Percentiles rank a stretch among this genome's conserved stretches.
Evolutionary conservation across 2,888 invertebrate species (phyloP).

Genomic region (Ctenicera cuprea): DNA sequence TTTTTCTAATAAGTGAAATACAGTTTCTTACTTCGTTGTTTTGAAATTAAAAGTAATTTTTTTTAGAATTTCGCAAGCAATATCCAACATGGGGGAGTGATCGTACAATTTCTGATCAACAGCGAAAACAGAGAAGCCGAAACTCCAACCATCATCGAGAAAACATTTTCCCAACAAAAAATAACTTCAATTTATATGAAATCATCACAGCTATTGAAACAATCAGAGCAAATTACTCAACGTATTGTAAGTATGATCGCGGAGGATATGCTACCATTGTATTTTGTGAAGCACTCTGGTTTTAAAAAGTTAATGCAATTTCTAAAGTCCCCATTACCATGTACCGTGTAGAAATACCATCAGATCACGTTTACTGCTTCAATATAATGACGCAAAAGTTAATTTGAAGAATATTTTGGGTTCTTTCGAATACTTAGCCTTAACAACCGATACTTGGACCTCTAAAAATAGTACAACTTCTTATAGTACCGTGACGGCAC

Average conservation of each 20-base stretch:
- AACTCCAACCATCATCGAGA: too few relatives aligned
- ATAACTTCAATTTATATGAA: neutral
- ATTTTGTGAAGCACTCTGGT: neutral
- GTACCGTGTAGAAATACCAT: neutral
- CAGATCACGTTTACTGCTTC: neutral
- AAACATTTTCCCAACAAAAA: neutral
- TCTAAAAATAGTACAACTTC: neutral
- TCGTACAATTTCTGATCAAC: too few relatives aligned
- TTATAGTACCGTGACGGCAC: neutral
- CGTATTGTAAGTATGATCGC: slow-evolving; percentile 1
- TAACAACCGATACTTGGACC: neutral
- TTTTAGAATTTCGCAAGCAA: too few relatives aligned
- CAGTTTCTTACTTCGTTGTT: too few relatives aligned
- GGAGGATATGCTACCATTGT: neutral
- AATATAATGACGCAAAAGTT: neutral
- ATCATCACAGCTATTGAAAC: neutral
- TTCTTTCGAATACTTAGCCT: neutral
- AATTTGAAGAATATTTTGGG: neutral
- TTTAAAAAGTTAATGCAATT: neutral
- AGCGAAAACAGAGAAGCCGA: too few relatives aligned
- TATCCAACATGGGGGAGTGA: too few relatives aligned
- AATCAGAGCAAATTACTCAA: neutral
- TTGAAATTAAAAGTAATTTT: too few relatives aligned
- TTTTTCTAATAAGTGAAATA: too few relatives aligned
- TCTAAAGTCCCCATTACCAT: too few relatives aligned